Evolutionary conservation across 2,113 vertebrate genomes (phyloP).

Genomic region (Zapornia atra): DNA sequence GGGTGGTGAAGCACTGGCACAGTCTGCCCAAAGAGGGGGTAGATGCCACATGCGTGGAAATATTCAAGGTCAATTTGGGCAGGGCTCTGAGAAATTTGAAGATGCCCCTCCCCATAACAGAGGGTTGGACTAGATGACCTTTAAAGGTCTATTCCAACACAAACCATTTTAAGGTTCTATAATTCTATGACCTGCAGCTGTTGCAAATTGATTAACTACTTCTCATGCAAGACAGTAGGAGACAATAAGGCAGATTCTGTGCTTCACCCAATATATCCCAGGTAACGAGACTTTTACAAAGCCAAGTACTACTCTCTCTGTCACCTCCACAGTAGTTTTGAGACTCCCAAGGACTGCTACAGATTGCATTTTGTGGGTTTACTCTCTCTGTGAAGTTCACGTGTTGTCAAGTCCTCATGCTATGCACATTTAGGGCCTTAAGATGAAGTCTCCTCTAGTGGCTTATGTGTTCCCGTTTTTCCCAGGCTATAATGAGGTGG

Average conservation of each 20-base stretch:
- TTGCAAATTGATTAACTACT: neutral
- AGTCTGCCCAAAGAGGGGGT: too few relatives aligned
- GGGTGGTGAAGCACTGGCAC: too few relatives aligned
- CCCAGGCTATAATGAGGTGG: neutral
- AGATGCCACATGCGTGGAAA: too few relatives aligned
- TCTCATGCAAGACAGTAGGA: neutral
- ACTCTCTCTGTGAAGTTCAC: neutral
- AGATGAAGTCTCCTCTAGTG: rapidly evolving
- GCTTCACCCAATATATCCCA: neutral
- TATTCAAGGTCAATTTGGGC: too few relatives aligned
- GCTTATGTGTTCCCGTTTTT: neutral
- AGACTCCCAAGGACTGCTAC: neutral
- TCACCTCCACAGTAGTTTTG: neutral
- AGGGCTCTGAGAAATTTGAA: too few relatives aligned
- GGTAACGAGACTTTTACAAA: neutral
- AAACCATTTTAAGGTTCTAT: too few relatives aligned
- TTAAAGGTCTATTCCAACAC: too few relatives aligned
- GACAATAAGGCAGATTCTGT: neutral
- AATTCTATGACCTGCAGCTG: neutral
- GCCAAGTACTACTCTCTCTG: neutral
- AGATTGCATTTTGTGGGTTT: neutral
- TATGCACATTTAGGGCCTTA: rapidly evolving
- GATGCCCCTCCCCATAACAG: too few relatives aligned
- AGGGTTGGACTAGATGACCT: too few relatives aligned
- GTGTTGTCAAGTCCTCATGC: neutral